phyloP scores from a whole-genome alignment of 2,888 invertebrate species.

The Drosophila paranaensis region DNA sequence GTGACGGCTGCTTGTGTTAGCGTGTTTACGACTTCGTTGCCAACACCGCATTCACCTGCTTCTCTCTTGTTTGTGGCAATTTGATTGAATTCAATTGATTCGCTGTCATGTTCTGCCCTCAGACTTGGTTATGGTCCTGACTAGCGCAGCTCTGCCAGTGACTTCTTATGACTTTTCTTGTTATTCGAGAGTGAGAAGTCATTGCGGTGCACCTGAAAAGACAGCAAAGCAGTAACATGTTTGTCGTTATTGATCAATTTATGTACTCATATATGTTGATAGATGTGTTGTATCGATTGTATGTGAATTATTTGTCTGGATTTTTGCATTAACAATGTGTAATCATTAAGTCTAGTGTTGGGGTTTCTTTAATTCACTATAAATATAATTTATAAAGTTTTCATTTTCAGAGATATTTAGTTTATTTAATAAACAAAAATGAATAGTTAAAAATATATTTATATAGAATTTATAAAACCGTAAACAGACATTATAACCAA shows the following conservation, averaged over 20 bases:
- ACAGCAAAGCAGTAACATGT: not conserved
- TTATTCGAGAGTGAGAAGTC: conserved; percentile 9
- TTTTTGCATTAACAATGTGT: too few relatives aligned
- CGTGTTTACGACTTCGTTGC: conserved; percentile 12
- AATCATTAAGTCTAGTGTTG: too few relatives aligned
- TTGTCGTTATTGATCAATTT: not conserved
- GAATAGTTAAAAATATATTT: too few relatives aligned
- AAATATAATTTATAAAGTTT: too few relatives aligned
- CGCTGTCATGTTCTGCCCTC: conserved; percentile 32
- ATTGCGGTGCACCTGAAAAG: conserved; percentile 30
- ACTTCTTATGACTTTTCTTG: not conserved
- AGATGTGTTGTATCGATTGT: too few relatives aligned
- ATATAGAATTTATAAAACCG: too few relatives aligned
- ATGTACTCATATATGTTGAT: too few relatives aligned
- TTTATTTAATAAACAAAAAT: too few relatives aligned
- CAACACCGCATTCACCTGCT: not conserved
- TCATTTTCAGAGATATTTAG: too few relatives aligned
- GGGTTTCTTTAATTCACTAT: too few relatives aligned
- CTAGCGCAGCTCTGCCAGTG: conserved; percentile 9
- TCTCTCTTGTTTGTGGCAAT: conserved; percentile 33
- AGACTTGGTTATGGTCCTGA: not conserved
- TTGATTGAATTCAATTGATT: conserved; percentile 62
- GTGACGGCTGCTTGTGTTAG: not conserved
- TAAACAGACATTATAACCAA: too few relatives aligned
- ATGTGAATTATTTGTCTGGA: too few relatives aligned